Evolutionary conservation across 23 tunicate genomes (phyloP), one percentile per base, ranked within the genome.

Genomic region (Phallusia fumigata): DNA sequence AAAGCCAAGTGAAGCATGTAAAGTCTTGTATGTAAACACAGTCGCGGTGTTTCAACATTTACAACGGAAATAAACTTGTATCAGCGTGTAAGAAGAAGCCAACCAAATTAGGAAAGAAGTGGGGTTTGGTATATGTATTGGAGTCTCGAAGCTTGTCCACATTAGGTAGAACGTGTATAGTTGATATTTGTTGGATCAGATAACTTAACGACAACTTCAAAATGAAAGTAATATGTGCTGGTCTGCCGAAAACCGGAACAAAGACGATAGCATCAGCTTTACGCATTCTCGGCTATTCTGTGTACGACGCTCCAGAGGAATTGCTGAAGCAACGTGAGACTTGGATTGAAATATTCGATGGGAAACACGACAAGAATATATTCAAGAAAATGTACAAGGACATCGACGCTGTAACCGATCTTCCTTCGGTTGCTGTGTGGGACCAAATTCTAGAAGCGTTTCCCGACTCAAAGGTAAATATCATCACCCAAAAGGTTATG

Each of bases 211-310:
- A 40, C 10, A 40, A 40, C 8, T 40, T 40, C 47, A 40, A 40
- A 40, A 58, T 58, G 69, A 58, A 58, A 58, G 69, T 58, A 58
- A 58, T 58, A 58, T 58, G 69, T 13, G 69, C 69, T 24, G 69
- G 69, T 24, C 26, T 58, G 69, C 69, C 69, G 13, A 58, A 58
- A 58, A 58, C 69, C 16, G 69, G 69, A 3, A 58, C 69, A 22
- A 58, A 58, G 16, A 21, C 69, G 5, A 58, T 58, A 16, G 69
- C 69, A 6, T 21, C 26, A 22, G 69, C 69, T 21, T 13, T 58
- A 1, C 69, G 69, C 28, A 24, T 24, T 21, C 28, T 58, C 5
- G 69, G 69, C 3, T 58, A 58, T 58, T 58, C 69, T 22, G 69
- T 58, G 11, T 21, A 58, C 16, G 69, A 58, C 28, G 69, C 69